Percentiles rank a stretch among this genome's conserved stretches.
These are phyloP conservation scores for Nebria salina DNA, from an alignment of 2,888 invertebrate genomes.

Conservation along the genomic window DNA sequence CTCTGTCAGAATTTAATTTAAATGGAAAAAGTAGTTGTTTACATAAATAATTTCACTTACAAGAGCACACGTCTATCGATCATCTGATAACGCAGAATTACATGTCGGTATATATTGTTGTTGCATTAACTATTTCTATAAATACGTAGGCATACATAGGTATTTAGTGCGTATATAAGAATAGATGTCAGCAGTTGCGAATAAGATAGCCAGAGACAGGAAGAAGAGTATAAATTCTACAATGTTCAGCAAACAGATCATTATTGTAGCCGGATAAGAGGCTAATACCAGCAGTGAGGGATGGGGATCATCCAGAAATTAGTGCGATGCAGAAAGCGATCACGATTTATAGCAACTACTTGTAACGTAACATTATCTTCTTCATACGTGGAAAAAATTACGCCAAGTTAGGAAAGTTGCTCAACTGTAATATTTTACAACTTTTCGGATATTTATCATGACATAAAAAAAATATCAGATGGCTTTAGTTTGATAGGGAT, in stretches of 20 bases:
- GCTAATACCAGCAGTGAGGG: constrained; percentile 14
- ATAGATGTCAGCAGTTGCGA: background rate
- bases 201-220: background rate
- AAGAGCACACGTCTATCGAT: no score
- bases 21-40: background rate
- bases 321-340: constrained; percentile 13
- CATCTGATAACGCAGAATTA: no score
- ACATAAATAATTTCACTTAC: background rate
- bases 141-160: no score
- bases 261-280: constrained; percentile 33
- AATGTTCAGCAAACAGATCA: constrained; percentile 27
- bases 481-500: no score
- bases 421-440: no score
- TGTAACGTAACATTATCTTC: background rate
- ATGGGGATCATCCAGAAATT: constrained; percentile 34
- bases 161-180: no score
- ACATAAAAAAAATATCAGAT: no score
- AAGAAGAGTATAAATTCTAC: constrained; percentile 1
- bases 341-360: background rate
- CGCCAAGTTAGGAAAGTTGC: background rate
- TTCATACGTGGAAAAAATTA: background rate
- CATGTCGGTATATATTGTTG: no score
- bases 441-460: no score
- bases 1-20: background rate
- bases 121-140: no score